Conservation (phyloP, 2,113 vertebrate species). For the Poeciliopsis turrubarensis region DNA sequence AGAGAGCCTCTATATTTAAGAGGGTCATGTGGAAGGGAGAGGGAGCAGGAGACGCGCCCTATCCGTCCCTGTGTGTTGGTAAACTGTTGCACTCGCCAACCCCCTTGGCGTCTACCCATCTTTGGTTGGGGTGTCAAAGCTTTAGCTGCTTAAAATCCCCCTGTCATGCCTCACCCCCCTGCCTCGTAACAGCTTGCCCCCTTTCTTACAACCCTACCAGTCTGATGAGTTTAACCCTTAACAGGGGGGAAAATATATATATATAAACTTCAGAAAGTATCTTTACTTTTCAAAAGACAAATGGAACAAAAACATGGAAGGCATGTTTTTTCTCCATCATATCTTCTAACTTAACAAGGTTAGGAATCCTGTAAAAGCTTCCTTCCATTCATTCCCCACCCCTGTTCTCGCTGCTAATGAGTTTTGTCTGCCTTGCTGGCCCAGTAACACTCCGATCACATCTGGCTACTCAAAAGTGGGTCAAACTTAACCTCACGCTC, state of each 20-base stretch:
- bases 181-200: slow-evolving; percentile 29
- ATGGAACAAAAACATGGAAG: slow-evolving; percentile 26
- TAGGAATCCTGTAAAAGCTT: slow-evolving; percentile 57
- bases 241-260: slow-evolving; percentile 12
- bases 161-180: neutral
- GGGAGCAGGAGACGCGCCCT: slow-evolving; percentile 37
- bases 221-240: slow-evolving; percentile 21
- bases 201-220: slow-evolving; percentile 14
- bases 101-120: slow-evolving; percentile 68
- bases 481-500: slow-evolving; percentile 55
- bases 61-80: slow-evolving; percentile 57
- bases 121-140: slow-evolving; percentile 66
- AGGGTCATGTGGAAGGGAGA: slow-evolving; percentile 58
- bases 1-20: slow-evolving; percentile 72
- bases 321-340: slow-evolving; percentile 29
- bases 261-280: neutral
- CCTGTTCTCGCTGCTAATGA: slow-evolving; percentile 61
- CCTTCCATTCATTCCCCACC: neutral
- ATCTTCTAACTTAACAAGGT: slow-evolving; percentile 35
- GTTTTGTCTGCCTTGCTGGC: slow-evolving; percentile 66
- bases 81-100: slow-evolving; percentile 21
- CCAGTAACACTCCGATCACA: slow-evolving; percentile 63
- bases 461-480: slow-evolving; percentile 65
- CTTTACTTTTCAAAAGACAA: neutral
- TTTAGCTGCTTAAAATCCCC: slow-evolving; percentile 35